Base-by-base conservation (phyloP, 2,888 invertebrate species). In the Linnaemya vulpina region DNA sequence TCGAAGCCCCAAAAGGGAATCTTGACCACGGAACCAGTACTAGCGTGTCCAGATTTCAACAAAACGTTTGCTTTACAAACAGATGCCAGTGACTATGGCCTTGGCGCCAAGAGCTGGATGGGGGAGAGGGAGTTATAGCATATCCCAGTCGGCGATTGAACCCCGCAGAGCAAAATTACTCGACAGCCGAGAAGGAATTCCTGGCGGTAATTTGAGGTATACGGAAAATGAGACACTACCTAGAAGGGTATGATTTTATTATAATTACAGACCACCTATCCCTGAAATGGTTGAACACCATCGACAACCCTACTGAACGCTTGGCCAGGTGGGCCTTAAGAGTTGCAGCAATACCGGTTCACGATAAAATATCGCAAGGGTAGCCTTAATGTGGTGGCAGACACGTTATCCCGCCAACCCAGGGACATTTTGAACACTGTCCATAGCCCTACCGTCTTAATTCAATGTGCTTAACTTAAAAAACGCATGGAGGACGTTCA, bases 291-390 rank as follows among this genome's bases (percentile, higher is more conserved):
- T 20, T 78, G 0, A 65, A 73, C 13, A 73, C 73, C 5, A 78
- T 74, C 3, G 62, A 83, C 4, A 67, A 20, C 7, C 74, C 83
- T 46, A 67, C 78, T 0, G 77, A 78, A 15, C 35, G 78, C 2
- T 38, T 83, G 10, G 78, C 78, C 0, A 46, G 74, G 17, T 83
- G 83, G 78, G 78, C 40, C 4, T 13, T 77, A 11, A n/a, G 73
- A 83, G n/a, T 25, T 83, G 11, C 43, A 43, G 22, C 77, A 73
- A 25, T 74, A 38, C 25, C 15, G 20, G 1, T 83, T 60, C 4
- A 49, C 53, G 0, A 17, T 77, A 1, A 20, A 60, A 11, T 78
- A 78, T 11, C 38, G 83, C 9, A 73, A 78, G 15, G 83, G 83
- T 3, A 43, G 46, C 1, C 53, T 40, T 7, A 78, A 78, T 35